Base-by-base conservation (phyloP, 2,113 vertebrate genomes). In the Datnioides undecimradiatus region DNA sequence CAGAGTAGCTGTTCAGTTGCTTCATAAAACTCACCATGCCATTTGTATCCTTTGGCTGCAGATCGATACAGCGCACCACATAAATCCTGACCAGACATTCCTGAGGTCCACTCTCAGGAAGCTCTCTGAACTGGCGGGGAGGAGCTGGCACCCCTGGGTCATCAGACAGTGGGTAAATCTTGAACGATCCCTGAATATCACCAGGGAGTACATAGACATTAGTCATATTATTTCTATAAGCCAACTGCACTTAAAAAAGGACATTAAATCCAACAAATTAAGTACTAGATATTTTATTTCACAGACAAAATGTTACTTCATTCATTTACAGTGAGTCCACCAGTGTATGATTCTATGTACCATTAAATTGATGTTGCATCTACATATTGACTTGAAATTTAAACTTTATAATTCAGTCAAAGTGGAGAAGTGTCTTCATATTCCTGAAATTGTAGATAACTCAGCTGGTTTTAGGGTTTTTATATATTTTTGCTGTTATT, bases 1-100 rank as follows among this genome's bases (percentile, higher is more conserved):
- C 10, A 60, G 5, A 2, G 16, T 66, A 33, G 1, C 10, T 51
- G 36, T 38, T 57, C 6, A 58, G n/a, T 43, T 38, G 13, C 34
- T 11, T 43, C 2, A 51, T 55, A 34, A 81, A 65, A 62, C 96
- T 94, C 90, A 99, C 98, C 96, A 97, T 91, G 84, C 98, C 97
- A 58, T 99, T 99, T 84, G 95, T 97, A 83, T 99, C 98, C 89
- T 99, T 97, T 21, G 98, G 98, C 87, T 99, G 98, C 34, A 99
- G 94, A 67, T 96, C 95, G 82, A 96, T 91, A 58, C 94, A 96
- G 62, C 91, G 94, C 62, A 97, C 88, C 69, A 99, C 94, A 59
- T 99, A 99, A 84, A 99, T 98, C 8, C 98, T 88, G 79, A 99
- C 95, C 0, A 98, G 83, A 65, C 97, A 99, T 90, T 98, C 97